Base-by-base conservation (phyloP, 2,888 invertebrate species). In the Tenthredo scrophulariae region DNA sequence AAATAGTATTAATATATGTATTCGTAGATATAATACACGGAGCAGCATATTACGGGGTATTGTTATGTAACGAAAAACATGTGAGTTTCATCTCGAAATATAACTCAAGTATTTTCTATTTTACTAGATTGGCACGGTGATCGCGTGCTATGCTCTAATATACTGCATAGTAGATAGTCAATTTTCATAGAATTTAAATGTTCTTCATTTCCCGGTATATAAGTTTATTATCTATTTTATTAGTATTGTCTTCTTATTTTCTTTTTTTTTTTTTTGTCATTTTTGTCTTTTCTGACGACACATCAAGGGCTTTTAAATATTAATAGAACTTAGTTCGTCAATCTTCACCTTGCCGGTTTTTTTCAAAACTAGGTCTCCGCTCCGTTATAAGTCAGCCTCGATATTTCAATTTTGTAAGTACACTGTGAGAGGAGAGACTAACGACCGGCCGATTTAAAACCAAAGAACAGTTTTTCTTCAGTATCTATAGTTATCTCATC, bases 21-120 rank as follows among this genome's bases (percentile, higher is more conserved):
- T 22, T 46, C 2, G 0, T 22, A 33, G 13, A 18, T 75, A 75
- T 37, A 22, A 58, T 10, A 22, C 40, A 13, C 37, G 58, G 62
- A 62, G 80, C 62, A 62, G 40, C 62, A n/a, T 54, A 77, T 62
- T 40, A 62, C 80, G n/a, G 50, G 67, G 65, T 70, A 83, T 83
- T 83, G 83, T 83, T 83, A 83, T 83, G 70, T 83, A 83, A 83
- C 83, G 29, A 15, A 29, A 83, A 33, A 83, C 83, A 65, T 67
- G 67, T 67, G 83, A 83, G 67, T 67, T 70, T 70, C 67, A 70
- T 65, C 46, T 83, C 22, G 67, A 67, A 67, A 83, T 83, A 83
- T 40, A 80, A 80, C 58, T 43, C 22, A 37, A 62, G 29, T 67
- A 67, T 83, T 83, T 83, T 46, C 29, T 70, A 18, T 46, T 83